A percentile compares a stretch with the other conserved stretches of the same genome.
Conservation (phyloP, 2,113 vertebrate species). For the Caloenas nicobarica region DNA sequence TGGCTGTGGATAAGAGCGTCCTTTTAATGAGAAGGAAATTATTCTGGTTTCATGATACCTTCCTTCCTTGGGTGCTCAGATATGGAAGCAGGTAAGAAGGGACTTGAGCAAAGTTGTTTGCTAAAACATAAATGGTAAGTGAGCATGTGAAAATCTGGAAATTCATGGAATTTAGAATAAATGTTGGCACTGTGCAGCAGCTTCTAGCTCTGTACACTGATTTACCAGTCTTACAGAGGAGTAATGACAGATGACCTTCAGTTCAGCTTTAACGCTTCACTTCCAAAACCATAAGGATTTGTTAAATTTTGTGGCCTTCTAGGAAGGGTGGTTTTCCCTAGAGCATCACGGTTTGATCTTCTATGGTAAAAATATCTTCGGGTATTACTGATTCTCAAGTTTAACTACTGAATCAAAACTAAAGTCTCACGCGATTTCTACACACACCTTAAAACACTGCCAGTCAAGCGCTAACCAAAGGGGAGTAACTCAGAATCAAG, state of each 20-base stretch:
- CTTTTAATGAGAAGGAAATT: conserved; percentile 45
- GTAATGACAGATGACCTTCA: not conserved
- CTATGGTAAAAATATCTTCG: not conserved
- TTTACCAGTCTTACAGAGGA: not conserved
- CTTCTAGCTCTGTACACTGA: not conserved
- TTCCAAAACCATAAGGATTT: not conserved
- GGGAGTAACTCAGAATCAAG: not conserved
- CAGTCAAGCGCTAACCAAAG: not conserved
- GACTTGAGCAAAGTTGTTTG: conserved; percentile 17
- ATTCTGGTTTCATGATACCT: conserved; percentile 17
- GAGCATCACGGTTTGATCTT: not conserved
- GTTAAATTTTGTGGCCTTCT: not conserved
- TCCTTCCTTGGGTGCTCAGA: conserved; percentile 20
- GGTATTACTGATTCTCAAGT: not conserved
- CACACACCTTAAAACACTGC: not conserved
- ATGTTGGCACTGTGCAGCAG: not conserved
- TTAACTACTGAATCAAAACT: not conserved
- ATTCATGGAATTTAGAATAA: not conserved
- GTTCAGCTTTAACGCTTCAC: not conserved
- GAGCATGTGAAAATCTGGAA: not conserved
- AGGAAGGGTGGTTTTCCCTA: not conserved
- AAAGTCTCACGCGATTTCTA: not conserved
- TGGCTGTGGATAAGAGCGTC: not conserved
- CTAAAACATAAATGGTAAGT: not conserved
- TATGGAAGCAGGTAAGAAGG: not conserved